These are phyloP conservation scores for Drosophila repleta DNA, from an alignment of 1,140 invertebrate genomes.

Conservation along the genomic window DNA sequence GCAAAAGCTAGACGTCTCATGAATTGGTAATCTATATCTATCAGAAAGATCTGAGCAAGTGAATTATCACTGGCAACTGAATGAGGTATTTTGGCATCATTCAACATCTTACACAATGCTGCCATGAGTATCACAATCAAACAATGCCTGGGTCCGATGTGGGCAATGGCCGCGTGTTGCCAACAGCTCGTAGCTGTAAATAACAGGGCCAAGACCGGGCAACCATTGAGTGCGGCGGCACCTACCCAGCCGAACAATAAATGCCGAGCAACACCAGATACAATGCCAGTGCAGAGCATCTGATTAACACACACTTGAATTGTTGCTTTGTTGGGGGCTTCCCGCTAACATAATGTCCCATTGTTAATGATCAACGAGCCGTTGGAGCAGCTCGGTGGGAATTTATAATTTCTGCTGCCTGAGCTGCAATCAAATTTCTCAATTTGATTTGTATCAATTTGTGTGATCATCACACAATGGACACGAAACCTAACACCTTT, in stretches of 20 bases:
- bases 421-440: constrained; percentile 61
- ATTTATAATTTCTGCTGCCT: constrained; percentile 63
- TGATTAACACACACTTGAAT: constrained; percentile 64
- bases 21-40: constrained; percentile 26
- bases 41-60: constrained; percentile 64
- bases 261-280: constrained; percentile 30
- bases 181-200: constrained; percentile 58
- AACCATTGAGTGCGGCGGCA: background rate
- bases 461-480: constrained; percentile 37
- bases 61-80: constrained; percentile 76
- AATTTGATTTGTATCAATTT: constrained; percentile 71
- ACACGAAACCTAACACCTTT: constrained; percentile 69
- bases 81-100: constrained; percentile 56
- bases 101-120: constrained; percentile 35
- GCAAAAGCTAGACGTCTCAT: constrained; percentile 8
- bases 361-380: constrained; percentile 52
- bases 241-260: constrained; percentile 33
- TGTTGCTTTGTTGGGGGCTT: constrained; percentile 41
- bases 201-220: constrained; percentile 41
- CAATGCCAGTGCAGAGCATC: constrained; percentile 36
- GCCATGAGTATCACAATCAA: constrained; percentile 66
- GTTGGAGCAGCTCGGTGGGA: constrained; percentile 34
- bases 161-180: constrained; percentile 60
- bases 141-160: constrained; percentile 50
- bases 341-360: constrained; percentile 17